Conservation (phyloP, 2,888 invertebrate genomes). For the Sympetrum striolatum region DNA sequence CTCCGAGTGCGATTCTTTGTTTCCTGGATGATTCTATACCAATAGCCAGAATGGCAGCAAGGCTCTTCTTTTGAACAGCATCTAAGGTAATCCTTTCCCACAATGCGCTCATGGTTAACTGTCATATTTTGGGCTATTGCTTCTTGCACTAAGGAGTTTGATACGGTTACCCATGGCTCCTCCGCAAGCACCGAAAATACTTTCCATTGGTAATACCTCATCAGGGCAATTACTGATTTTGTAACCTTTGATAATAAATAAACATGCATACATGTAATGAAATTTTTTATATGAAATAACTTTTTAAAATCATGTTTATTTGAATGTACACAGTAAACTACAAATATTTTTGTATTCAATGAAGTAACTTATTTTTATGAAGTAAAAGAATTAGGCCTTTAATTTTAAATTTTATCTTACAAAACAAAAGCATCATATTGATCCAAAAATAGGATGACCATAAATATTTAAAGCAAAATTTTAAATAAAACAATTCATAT, state of each 20-base stretch:
- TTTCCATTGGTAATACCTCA: slow-evolving; percentile 91
- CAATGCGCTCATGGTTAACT: slow-evolving; percentile 77
- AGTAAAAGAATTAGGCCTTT: too few species aligned
- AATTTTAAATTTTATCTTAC: too few species aligned
- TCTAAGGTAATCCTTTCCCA: slow-evolving; percentile 71
- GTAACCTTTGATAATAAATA: slow-evolving; percentile 70
- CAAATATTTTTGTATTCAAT: too few species aligned
- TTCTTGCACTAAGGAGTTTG: slow-evolving; percentile 77
- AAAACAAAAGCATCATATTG: too few species aligned
- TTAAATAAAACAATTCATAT: too few species aligned
- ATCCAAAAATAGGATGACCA: too few species aligned
- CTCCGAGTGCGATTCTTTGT: slow-evolving; percentile 86
- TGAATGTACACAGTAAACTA: too few species aligned
- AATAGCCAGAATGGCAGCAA: slow-evolving; percentile 80
- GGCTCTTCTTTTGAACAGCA: slow-evolving; percentile 78
- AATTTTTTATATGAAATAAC: too few species aligned
- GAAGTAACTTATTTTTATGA: too few species aligned
- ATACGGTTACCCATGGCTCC: slow-evolving; percentile 81
- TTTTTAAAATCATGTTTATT: too few species aligned
- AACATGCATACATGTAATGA: not conserved
- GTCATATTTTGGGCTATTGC: slow-evolving; percentile 80
- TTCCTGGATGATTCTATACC: slow-evolving; percentile 84
- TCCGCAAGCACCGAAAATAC: slow-evolving; percentile 91
- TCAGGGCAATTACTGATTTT: slow-evolving; percentile 89
- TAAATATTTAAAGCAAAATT: too few species aligned